Base-by-base conservation (phyloP, 2,888 invertebrate species). In the Stictocephala bisonia region DNA sequence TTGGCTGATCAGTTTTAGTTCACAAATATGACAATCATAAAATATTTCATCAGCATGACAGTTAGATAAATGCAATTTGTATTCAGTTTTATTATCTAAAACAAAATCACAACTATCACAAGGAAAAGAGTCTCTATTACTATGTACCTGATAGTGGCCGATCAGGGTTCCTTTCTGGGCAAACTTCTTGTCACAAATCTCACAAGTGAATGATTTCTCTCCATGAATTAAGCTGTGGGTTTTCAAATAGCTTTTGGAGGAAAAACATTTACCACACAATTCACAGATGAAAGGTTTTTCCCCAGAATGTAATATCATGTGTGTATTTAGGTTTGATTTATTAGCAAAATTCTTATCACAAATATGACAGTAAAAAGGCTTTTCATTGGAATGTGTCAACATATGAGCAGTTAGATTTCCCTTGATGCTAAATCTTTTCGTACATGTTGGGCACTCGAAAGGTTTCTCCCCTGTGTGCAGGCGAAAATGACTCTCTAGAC, bases 401-500 rank as follows among this genome's bases (percentile, higher is more conserved):
- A 78, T 77, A 58, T 82, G 82, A 2, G 81, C 75, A 27, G 77
- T 79, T 31, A 85, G 80, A 2, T 84, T 85, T 75, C 85, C 85
- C 2, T 84, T 82, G 78, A 84, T 84, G 1, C 85, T 82, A 78
- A 86, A 86, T 2, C 79, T 81, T 78, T 84, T 83, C 73, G 83
- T 82, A 77, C 86, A 86, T 13, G 82, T 79, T 75, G 82, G 81
- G 76, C 86, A 85, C 20, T 80, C 76, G 31, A 76, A 70, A 29
- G 58, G 70, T 56, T 77, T 80, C 29, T 80, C 78, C 0, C 51
- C 31, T 20, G 78, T 78, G 73, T 85, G 85, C 20, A 81, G 79
- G 78, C 84, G 84, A 78, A 82, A 80, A 73, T 85, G 85, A 75
- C 84, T 84, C 77, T 84, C 84, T 56, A 85, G 80, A 77, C 84